Evolutionary conservation across 2,797 vertebrate genomes (phyloP).

Genomic region (Enteromius treurensis): DNA sequence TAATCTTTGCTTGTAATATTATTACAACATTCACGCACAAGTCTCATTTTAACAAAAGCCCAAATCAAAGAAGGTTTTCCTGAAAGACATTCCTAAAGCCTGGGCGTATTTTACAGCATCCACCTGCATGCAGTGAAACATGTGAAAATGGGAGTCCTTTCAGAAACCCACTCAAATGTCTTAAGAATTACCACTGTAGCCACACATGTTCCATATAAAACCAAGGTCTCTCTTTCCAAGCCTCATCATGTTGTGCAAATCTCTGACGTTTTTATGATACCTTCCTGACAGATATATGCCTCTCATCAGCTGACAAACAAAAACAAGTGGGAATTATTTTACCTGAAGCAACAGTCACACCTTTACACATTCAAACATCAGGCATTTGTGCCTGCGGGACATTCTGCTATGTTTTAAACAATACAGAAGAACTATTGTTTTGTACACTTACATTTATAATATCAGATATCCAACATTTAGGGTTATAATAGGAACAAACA

Average conservation of each 20-base stretch:
- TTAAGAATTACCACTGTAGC: neutral
- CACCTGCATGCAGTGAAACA: constrained; percentile 50
- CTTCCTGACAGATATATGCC: constrained; percentile 32
- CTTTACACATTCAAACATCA: neutral
- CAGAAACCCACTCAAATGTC: constrained; percentile 15
- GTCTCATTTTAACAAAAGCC: constrained; percentile 2
- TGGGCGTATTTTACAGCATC: constrained; percentile 48
- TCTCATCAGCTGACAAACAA: constrained; percentile 35
- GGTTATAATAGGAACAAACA: neutral
- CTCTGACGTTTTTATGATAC: constrained; percentile 32
- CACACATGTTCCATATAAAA: constrained; percentile 38
- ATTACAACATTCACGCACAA: neutral
- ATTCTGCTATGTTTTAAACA: constrained; percentile 3
- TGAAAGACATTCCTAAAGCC: constrained; percentile 5
- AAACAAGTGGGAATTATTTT: constrained; percentile 25
- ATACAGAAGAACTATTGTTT: neutral
- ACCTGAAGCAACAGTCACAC: constrained; percentile 21
- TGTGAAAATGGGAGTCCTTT: constrained; percentile 22
- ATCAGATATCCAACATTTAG: neutral
- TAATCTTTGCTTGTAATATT: constrained; percentile 7
- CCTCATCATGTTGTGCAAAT: neutral
- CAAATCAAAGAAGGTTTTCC: constrained; percentile 5
- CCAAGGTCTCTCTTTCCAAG: constrained; percentile 17
- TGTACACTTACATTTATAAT: neutral
- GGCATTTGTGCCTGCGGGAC: neutral